These are phyloP conservation scores for Ambastaia sidthimunki DNA, from an alignment of 2,797 vertebrate genomes.

Conservation along the genomic window DNA sequence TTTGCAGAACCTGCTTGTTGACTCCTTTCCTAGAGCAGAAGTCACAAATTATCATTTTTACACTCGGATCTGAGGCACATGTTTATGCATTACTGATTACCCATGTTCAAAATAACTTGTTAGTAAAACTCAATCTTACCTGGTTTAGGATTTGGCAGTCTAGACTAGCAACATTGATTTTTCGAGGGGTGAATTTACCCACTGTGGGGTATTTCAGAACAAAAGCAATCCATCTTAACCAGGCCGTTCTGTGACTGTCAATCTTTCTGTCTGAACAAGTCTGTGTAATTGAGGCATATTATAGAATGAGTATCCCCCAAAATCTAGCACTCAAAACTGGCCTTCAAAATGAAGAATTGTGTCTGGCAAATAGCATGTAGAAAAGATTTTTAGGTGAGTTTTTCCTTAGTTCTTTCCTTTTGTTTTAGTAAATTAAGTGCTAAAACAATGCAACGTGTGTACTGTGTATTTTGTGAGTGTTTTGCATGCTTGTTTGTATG, in stretches of 20 bases:
- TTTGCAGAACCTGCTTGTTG: conserved; percentile 71
- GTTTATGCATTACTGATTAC: conserved; percentile 21
- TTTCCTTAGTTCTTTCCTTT: too few relatives aligned
- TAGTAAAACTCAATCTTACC: conserved; percentile 7
- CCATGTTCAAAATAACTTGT: conserved; percentile 4
- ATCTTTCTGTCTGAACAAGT: not conserved
- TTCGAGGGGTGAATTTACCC: not conserved
- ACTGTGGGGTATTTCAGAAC: not conserved
- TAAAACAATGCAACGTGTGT: too few relatives aligned
- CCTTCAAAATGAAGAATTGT: too few relatives aligned
- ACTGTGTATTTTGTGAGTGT: conserved; percentile 2
- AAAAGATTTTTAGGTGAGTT: too few relatives aligned
- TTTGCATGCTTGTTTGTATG: not conserved
- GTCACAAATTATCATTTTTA: conserved; percentile 53
- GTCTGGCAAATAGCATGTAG: too few relatives aligned
- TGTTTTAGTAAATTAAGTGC: too few relatives aligned
- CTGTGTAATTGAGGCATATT: not conserved
- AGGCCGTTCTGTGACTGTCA: not conserved
- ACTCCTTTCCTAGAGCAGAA: conserved; percentile 68
- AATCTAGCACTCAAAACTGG: too few relatives aligned
- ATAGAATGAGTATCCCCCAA: not conserved
- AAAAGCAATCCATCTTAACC: not conserved
- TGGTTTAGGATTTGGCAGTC: not conserved
- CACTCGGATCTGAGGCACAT: not conserved
- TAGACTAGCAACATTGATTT: conserved; percentile 21